phyloP scores from a whole-genome alignment of 2,113 vertebrate species.

The Glareola pratincola region DNA sequence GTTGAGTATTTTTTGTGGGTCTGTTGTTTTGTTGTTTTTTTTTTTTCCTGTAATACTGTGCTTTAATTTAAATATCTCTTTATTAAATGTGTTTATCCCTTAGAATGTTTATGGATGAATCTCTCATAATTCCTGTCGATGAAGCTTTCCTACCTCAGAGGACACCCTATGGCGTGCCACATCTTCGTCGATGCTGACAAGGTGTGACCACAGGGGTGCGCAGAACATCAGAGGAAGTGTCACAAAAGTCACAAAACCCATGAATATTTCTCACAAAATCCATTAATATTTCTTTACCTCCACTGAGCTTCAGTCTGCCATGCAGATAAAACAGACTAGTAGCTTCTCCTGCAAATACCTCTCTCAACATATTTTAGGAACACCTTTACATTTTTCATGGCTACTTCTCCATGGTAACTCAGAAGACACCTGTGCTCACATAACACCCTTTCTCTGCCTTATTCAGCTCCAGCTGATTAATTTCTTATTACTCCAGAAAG shows the following conservation, averaged over 20 bases:
- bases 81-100: not conserved
- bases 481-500: not conserved
- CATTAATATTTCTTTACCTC: not conserved
- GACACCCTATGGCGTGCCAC: not conserved
- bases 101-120: not conserved
- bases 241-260: not conserved
- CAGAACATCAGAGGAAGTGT: not conserved
- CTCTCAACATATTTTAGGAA: not conserved
- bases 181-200: not conserved
- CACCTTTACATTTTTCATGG: not conserved
- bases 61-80: not conserved
- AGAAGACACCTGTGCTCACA: not conserved
- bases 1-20: not conserved
- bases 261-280: not conserved
- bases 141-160: not conserved
- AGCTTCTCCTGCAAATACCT: not conserved
- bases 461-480: not conserved
- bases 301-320: not conserved
- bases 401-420: accelerated
- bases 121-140: not conserved
- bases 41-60: not conserved
- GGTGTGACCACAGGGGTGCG: too few relatives aligned
- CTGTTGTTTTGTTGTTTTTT: not conserved
- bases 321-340: not conserved
- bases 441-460: not conserved